Conservation (phyloP, 2,113 vertebrate genomes). For the Haliaeetus leucogaster region DNA sequence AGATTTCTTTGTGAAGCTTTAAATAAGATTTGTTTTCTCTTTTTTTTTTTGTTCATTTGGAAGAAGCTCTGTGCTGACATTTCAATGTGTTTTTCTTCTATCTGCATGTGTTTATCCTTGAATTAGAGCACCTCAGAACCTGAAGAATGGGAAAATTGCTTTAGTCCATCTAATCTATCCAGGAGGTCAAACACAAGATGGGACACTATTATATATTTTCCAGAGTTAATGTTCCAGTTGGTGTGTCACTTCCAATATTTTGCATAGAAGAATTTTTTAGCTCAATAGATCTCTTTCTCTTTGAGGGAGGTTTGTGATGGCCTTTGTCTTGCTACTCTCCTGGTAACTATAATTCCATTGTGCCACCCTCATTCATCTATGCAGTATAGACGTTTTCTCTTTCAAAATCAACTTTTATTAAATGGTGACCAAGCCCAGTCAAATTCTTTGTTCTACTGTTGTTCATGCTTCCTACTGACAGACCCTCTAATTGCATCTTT, state of each 20-base stretch:
- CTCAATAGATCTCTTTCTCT: neutral
- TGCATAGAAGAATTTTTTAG: neutral
- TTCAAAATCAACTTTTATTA: neutral
- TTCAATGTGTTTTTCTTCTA: conserved; percentile 47
- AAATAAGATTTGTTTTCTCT: neutral
- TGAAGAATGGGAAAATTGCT: neutral
- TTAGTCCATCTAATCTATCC: neutral
- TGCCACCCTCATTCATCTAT: neutral
- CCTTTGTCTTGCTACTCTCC: neutral
- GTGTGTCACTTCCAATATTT: neutral
- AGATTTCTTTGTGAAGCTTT: conserved; percentile 43
- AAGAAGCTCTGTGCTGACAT: conserved; percentile 46
- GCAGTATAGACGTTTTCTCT: neutral
- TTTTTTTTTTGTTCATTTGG: neutral
- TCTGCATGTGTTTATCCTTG: conserved; percentile 25
- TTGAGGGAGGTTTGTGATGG: neutral
- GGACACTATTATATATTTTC: neutral
- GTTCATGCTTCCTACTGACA: neutral
- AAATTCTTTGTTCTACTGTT: neutral
- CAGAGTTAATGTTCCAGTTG: neutral
- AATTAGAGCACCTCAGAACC: neutral
- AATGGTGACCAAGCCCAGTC: neutral
- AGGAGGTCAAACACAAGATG: neutral
- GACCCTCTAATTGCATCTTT: neutral
- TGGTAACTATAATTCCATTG: neutral